Conservation (phyloP, 2,888 invertebrate genomes). For the Drosophila merina region DNA sequence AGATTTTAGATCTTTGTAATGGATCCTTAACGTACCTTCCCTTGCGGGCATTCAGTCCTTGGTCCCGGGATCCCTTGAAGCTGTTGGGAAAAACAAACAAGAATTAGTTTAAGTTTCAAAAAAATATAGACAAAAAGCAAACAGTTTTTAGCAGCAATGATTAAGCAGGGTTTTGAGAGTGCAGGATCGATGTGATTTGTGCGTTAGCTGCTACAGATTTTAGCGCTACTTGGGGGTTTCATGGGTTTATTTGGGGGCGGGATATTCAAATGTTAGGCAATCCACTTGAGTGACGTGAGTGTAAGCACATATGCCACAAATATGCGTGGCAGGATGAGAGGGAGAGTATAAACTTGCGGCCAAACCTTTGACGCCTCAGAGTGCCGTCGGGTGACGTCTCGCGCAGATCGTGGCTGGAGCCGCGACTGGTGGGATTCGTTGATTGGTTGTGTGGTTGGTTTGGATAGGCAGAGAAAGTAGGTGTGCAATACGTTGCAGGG, state of each 20-base stretch:
- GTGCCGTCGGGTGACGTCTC: conserved; percentile 90
- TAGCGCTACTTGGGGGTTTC: conserved; percentile 45
- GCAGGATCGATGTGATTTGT: conserved; percentile 16
- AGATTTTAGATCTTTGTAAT: not conserved
- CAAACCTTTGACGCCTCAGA: conserved; percentile 91
- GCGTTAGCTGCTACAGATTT: conserved; percentile 42
- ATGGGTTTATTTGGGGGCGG: not conserved
- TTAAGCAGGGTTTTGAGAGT: conserved; percentile 43
- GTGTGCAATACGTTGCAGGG: conserved; percentile 71
- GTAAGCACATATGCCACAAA: conserved; percentile 59
- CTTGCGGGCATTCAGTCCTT: conserved; percentile 84
- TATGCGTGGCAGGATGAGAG: conserved; percentile 39
- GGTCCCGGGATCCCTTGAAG: conserved; percentile 87
- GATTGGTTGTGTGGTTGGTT: conserved; percentile 48
- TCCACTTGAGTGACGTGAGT: conserved; percentile 28
- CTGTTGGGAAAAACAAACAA: conserved; percentile 78
- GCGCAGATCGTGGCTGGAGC: conserved; percentile 90
- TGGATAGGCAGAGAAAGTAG: conserved; percentile 61
- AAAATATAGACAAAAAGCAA: conserved; percentile 28
- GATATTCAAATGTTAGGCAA: conserved; percentile 36
- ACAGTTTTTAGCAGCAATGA: conserved; percentile 46
- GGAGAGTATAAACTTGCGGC: conserved; percentile 75
- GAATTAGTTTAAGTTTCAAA: conserved; percentile 9
- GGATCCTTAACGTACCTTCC: conserved; percentile 80
- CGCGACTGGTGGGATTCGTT: conserved; percentile 85